Evolutionary conservation across 2,113 vertebrate species (phyloP).

Genomic region (Boleophthalmus pectinirostris): DNA sequence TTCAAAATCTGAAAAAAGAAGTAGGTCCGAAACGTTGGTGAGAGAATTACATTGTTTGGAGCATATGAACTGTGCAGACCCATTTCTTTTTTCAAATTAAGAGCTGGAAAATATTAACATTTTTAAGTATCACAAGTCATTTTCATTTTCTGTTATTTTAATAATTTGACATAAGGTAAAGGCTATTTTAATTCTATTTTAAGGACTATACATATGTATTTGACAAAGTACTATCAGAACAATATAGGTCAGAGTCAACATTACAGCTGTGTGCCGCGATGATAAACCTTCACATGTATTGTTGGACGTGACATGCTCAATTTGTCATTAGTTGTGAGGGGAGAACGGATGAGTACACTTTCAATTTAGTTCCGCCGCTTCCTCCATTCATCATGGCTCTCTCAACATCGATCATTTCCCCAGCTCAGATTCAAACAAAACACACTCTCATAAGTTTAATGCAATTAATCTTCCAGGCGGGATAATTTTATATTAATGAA

Average conservation of each 20-base stretch:
- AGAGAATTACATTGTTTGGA: too few species aligned
- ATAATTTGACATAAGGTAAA: neutral
- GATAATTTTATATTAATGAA: constrained; percentile 97
- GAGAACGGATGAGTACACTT: constrained; percentile 99
- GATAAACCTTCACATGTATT: constrained; percentile 85
- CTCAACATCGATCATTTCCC: constrained; percentile 94
- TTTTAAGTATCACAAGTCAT: neutral
- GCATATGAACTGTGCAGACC: too few species aligned
- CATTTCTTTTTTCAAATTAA: too few species aligned
- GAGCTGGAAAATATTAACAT: neutral
- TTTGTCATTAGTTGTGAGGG: constrained; percentile 99
- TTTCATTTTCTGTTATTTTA: neutral
- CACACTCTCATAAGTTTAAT: constrained; percentile 93
- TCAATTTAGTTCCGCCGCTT: constrained; percentile 98
- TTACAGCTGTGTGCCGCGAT: constrained; percentile 70
- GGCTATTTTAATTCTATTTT: neutral
- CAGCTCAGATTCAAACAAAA: constrained; percentile 82
- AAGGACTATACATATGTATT: neutral
- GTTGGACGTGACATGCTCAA: constrained; percentile 97
- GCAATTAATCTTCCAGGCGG: constrained; percentile 96
- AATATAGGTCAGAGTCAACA: constrained; percentile 77
- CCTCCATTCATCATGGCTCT: constrained; percentile 94
- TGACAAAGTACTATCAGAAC: constrained; percentile 38
- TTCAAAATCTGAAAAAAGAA: too few species aligned
- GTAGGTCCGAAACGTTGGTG: too few species aligned